Evolutionary conservation across 2,797 vertebrate species (phyloP), one percentile per base, ranked within the genome.

Genomic region (Hephaestus fuliginosus): DNA sequence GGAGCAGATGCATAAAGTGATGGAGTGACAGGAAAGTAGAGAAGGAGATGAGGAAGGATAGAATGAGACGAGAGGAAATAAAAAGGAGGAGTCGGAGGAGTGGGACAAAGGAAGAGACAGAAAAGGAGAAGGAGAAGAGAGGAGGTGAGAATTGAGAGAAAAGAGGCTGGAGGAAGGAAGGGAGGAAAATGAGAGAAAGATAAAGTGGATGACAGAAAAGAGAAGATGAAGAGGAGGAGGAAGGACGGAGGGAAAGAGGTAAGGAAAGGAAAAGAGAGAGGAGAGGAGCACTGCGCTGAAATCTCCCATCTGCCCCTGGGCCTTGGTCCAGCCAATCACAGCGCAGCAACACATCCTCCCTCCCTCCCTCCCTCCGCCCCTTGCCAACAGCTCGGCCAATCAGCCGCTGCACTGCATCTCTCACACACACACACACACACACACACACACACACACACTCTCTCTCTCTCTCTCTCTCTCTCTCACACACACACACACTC

Each of bases 321-420:
- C 82, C 85, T 74, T 14, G 5, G 48, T 80, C 71, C 83, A 88
- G 86, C 95, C 95, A 96, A 96, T 94, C 87, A 88, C 68, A 55
- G 75, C 7, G 0, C 52, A 36, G 80, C 30, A 76, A 51, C 91
- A 66, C 87, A 83, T 87, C 89, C 91, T 86, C 88, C 94, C 68
- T 78, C 65, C 94, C 68, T 78, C 65, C 61, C 41, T 76, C 53
- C 18, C 48, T 67, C 86, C 67, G 28, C 88, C 86, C 87, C 88
- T 80, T 92, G 88, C 91, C 90, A 92, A 93, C 86, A 85, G 74
- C 89, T 92, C 85, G 71, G 87, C 91, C 95, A 94, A 88, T 94
- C 93, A 91, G 91, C 73, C 52, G 85, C 81, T 78, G 84, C 77
- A 72, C 91, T 88, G 88, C 89, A 83, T 90, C 91, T 10, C 53